Evolutionary conservation across 37 sponge, comb jelly and placozoan species (phyloP).

Genomic region (Bolinopsis microptera): DNA sequence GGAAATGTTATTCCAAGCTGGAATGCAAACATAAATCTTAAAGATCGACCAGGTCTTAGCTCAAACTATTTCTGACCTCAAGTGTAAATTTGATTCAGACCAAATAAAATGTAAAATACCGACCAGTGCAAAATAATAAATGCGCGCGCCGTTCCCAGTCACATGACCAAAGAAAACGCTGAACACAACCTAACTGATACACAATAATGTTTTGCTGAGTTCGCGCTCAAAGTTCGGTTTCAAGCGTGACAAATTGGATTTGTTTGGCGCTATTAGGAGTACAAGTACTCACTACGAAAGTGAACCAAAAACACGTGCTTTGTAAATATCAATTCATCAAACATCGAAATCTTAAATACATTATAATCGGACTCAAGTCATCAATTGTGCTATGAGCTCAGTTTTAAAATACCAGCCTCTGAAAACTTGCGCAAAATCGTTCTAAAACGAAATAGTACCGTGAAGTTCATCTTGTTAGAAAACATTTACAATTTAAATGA

Average conservation of each 20-base stretch:
- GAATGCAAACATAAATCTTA: no score
- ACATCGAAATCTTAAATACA: background rate
- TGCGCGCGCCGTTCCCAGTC: background rate
- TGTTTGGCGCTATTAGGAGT: background rate
- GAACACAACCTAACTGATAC: background rate
- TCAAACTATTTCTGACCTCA: no score
- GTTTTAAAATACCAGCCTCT: background rate
- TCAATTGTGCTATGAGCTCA: background rate
- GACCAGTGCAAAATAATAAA: background rate
- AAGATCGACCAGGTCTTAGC: no score
- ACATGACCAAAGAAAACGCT: conserved; percentile 6
- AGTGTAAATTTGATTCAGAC: no score
- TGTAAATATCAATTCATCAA: background rate
- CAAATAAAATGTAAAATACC: no score
- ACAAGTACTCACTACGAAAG: no score
- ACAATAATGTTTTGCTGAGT: background rate
- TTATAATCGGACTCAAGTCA: background rate
- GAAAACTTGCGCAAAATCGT: background rate
- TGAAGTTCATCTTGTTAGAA: background rate
- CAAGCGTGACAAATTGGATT: background rate
- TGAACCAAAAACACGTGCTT: background rate
- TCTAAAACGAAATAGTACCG: background rate
- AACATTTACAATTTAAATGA: background rate
- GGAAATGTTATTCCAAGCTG: no score
- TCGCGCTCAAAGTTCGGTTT: background rate